These are phyloP conservation scores for Pogonus chalceus DNA, from an alignment of 1,140 invertebrate species.

Conservation along the genomic window DNA sequence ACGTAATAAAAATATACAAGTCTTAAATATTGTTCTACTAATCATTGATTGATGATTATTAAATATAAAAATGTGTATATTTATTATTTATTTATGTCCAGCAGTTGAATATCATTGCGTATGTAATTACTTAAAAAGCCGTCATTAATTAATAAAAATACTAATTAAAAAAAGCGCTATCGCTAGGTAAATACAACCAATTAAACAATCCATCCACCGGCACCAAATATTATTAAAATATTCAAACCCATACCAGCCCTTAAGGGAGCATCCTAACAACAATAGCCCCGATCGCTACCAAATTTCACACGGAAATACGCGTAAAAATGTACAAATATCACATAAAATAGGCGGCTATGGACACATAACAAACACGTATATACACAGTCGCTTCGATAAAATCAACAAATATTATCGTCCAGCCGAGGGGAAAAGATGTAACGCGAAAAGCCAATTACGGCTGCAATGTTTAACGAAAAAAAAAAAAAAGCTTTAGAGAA, in stretches of 20 bases:
- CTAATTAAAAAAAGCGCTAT: too few species aligned
- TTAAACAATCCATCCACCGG: not conserved
- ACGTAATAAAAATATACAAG: too few species aligned
- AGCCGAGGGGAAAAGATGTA: not conserved
- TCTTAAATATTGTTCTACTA: too few species aligned
- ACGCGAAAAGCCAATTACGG: conserved; percentile 5
- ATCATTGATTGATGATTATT: too few species aligned
- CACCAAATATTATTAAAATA: conserved; percentile 1
- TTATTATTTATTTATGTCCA: too few species aligned
- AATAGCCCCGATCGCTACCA: not conserved
- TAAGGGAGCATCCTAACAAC: not conserved
- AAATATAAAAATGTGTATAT: too few species aligned
- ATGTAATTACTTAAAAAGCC: too few species aligned
- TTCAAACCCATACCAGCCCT: not conserved
- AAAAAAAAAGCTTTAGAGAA: not conserved
- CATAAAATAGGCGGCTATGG: conserved; percentile 3
- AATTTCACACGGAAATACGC: not conserved
- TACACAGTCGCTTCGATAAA: not conserved
- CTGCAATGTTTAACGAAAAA: not conserved
- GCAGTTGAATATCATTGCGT: too few species aligned
- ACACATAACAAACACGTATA: not conserved
- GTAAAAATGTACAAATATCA: conserved; percentile 4
- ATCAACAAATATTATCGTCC: conserved; percentile 1
- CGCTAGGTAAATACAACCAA: not conserved
- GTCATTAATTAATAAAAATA: too few species aligned